Percentiles rank a stretch among this genome's conserved stretches.
Conservation (phyloP, 2,797 vertebrate genomes). For the Garrulus glandarius region DNA sequence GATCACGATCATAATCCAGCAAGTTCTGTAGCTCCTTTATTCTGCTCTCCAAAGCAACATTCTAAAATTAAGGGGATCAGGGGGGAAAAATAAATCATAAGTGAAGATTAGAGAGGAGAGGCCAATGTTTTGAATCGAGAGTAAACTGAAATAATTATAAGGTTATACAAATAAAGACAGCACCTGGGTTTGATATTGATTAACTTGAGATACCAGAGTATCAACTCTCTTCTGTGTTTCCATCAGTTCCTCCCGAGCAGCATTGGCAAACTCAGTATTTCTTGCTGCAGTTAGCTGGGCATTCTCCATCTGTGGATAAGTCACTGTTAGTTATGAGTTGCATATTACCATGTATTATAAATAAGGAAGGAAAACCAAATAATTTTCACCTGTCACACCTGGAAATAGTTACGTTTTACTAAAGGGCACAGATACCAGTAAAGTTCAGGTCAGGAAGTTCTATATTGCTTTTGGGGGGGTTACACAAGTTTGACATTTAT, state of each 20-base stretch:
- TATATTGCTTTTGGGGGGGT: neutral
- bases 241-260: conserved; percentile 79
- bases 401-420: neutral
- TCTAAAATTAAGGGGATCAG: conserved; percentile 57
- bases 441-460: neutral
- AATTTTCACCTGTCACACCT: neutral
- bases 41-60: conserved; percentile 70
- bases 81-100: neutral
- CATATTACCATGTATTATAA: neutral
- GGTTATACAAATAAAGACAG: neutral
- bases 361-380: neutral
- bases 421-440: neutral
- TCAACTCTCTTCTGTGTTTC: conserved; percentile 72
- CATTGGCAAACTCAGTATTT: conserved; percentile 65
- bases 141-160: neutral
- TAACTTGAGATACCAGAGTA: conserved; percentile 74
- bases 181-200: conserved; percentile 77
- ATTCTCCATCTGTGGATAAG: conserved; percentile 78
- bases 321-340: neutral
- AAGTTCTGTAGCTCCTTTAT: conserved; percentile 76
- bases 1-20: conserved; percentile 75
- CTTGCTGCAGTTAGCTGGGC: conserved; percentile 75
- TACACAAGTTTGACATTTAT: neutral
- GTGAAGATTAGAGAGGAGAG: neutral
- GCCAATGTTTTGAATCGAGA: neutral